Percentiles rank a stretch among this genome's conserved stretches.
Conservation (phyloP, 2,797 vertebrate genomes). For the Pagetopsis macropterus region DNA sequence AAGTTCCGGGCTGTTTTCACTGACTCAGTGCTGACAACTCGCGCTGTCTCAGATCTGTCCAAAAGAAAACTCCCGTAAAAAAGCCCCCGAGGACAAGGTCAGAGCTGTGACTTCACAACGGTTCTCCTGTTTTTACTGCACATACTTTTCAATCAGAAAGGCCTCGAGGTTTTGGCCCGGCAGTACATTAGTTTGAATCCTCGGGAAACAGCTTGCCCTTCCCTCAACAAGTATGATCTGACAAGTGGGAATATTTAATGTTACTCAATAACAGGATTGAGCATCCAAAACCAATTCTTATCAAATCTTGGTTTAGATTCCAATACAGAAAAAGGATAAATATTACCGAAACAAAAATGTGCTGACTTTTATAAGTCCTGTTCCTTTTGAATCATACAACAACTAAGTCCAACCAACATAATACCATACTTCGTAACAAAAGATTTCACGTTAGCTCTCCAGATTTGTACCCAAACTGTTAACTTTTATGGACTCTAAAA, state of each 20-base stretch:
- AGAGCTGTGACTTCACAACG: conserved; percentile 24
- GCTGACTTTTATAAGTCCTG: too few relatives aligned
- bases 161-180: background rate
- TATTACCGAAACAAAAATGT: too few relatives aligned
- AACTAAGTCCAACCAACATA: too few relatives aligned
- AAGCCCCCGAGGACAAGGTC: conserved; percentile 43
- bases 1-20: conserved; percentile 40
- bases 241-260: background rate
- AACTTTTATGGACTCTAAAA: too few relatives aligned
- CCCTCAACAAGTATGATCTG: background rate
- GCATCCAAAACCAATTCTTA: too few relatives aligned
- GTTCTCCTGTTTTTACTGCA: conserved; percentile 53
- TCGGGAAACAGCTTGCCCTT: background rate
- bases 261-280: background rate
- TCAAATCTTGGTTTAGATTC: too few relatives aligned
- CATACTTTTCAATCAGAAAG: conserved; percentile 60
- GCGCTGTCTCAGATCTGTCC: conserved; percentile 27
- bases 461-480: too few relatives aligned
- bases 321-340: too few relatives aligned
- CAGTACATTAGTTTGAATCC: conserved; percentile 12
- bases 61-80: conserved; percentile 42
- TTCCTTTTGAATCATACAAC: too few relatives aligned
- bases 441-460: too few relatives aligned
- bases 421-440: too few relatives aligned
- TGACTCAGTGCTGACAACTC: conserved; percentile 42